A percentile compares a stretch with the other conserved stretches of the same genome.
phyloP scores from a whole-genome alignment of 2,888 invertebrate genomes.

The Bombylius discolor region DNA sequence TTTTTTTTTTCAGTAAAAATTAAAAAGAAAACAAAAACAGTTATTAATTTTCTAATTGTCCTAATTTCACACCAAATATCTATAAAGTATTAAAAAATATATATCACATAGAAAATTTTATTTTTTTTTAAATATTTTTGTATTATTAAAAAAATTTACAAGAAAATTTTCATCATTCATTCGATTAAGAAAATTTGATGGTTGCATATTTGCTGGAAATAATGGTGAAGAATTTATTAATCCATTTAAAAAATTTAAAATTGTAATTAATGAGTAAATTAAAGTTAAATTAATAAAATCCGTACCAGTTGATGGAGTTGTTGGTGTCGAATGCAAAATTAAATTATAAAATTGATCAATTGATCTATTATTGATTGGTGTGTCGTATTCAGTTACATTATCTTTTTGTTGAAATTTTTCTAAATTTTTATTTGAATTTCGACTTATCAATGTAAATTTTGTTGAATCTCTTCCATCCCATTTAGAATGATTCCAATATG shows the following conservation, averaged over 20 bases:
- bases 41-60: too few species aligned
- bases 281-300: not conserved
- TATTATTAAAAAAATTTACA: not conserved
- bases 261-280: not conserved
- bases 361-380: too few species aligned
- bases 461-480: not conserved
- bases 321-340: not conserved
- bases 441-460: not conserved
- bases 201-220: too few species aligned
- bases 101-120: too few species aligned
- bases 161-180: not conserved
- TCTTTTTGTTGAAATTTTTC: not conserved
- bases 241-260: not conserved
- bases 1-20: too few species aligned
- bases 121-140: too few species aligned
- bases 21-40: too few species aligned
- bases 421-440: not conserved
- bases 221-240: not conserved
- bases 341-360: not conserved
- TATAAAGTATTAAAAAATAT: too few species aligned
- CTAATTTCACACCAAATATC: too few species aligned
- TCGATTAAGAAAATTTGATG: not conserved
- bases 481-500: not conserved
- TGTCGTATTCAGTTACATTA: not conserved
- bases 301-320: not conserved